Base-by-base conservation (phyloP, 2,113 vertebrate genomes). In the Oenanthe oenanthe region DNA sequence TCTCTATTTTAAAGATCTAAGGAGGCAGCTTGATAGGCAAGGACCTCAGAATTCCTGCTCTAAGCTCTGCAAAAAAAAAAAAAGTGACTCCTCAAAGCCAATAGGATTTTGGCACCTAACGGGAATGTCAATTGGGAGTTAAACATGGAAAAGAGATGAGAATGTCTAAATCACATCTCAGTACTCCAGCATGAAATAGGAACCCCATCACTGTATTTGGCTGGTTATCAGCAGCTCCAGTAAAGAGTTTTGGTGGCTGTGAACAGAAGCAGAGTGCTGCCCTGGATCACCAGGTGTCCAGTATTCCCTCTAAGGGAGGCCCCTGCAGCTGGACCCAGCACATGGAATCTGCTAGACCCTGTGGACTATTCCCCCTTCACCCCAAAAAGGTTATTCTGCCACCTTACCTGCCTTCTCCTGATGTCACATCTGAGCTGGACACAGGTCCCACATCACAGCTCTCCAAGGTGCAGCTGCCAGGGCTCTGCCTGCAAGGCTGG, bases 361-460 rank as follows among this genome's bases (percentile, higher is more conserved):
- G 0, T 8, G 12, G 9, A 47, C 34, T 42, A 54, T 20, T 67
- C 28, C 8, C 12, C 16, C 42, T 80, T 43, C 10, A 18, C 25
- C 53, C 47, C 29, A 15, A 34, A 89, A 21, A n/a, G 3, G 3
- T 77, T 18, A 5, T 68, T 56, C 8, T 68, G 6, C 48, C 25
- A 7, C 60, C 95, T 95, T 92, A 98, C 98, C 58, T 82, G 83
- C n/a, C 9, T n/a, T 6, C 66, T 68, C 53, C 58, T 34, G 65
- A 61, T 0, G 25, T 97, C 88, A 97, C 94, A 86, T 70, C 60
- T 51, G 75, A 91, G 58, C 75, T 3, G 12, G 73, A 60, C 1
- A 7, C 2, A 0, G 50, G 56, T 25, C 81, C 61, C 76, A 71
- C 70, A 29, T 29, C 5, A 1, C 15, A 31, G 4, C 73, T 88